These are phyloP conservation scores for Holothuria glaberrima DNA, from an alignment of 35 echinoderm and acorn worm genomes.

Conservation along the genomic window DNA sequence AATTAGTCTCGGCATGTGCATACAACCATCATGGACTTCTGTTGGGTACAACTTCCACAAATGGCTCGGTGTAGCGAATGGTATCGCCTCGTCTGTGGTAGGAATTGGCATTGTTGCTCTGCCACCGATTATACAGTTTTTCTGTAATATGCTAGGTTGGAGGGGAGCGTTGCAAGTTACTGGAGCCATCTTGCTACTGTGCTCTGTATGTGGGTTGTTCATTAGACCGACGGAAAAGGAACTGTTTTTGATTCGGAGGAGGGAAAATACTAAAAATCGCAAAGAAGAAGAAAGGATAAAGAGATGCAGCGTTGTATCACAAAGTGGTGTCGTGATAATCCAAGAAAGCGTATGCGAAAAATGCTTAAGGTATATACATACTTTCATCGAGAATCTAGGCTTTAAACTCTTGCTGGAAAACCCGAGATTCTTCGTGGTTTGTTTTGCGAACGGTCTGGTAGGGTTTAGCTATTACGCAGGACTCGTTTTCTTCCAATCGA, in stretches of 20 bases:
- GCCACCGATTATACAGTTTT: constrained; percentile 30
- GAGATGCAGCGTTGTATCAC: not conserved
- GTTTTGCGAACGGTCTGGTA: constrained; percentile 9
- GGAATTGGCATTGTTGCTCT: constrained; percentile 55
- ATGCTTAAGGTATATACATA: not conserved
- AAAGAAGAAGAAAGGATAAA: not conserved
- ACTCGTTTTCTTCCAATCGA: constrained; percentile 28
- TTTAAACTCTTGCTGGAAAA: constrained; percentile 7
- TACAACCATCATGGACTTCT: constrained; percentile 32
- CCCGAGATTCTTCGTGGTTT: constrained; percentile 23
- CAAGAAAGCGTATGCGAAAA: not conserved
- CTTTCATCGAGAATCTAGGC: constrained; percentile 3
- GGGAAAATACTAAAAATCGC: not conserved
- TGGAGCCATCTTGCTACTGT: not conserved
- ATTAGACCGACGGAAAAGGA: constrained; percentile 44
- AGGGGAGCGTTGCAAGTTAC: constrained; percentile 41
- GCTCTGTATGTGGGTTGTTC: constrained; percentile 16
- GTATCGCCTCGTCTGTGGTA: constrained; percentile 26
- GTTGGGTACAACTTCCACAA: constrained; percentile 46
- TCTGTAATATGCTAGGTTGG: constrained; percentile 34
- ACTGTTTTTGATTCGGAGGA: not conserved
- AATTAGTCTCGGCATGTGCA: constrained; percentile 33
- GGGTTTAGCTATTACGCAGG: constrained; percentile 25
- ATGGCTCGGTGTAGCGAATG: constrained; percentile 55
- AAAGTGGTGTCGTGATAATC: constrained; percentile 19